Evolutionary conservation across 2,113 vertebrate species (phyloP).

Genomic region (Sceloporus tristichus): DNA sequence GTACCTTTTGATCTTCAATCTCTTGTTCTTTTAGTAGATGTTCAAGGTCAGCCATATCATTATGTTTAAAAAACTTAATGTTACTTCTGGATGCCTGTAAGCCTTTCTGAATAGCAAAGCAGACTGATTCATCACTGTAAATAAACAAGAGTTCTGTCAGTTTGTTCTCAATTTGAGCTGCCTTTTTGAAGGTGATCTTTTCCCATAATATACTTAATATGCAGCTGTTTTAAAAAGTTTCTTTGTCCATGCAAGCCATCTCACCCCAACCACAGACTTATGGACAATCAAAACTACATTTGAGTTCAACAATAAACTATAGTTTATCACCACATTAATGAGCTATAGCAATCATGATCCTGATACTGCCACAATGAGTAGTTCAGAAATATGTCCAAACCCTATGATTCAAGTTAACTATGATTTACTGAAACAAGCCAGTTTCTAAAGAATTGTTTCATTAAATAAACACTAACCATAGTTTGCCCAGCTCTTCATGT

Average conservation of each 20-base stretch:
- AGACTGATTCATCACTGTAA: conserved; percentile 92
- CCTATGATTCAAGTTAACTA: not conserved
- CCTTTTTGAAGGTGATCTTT: conserved; percentile 10
- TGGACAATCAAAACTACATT: not conserved
- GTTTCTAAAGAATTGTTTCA: not conserved
- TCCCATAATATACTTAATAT: not conserved
- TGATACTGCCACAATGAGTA: not conserved
- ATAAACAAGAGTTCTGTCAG: conserved; percentile 37
- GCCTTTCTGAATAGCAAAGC: conserved; percentile 98
- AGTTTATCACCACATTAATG: not conserved
- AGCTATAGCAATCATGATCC: not conserved
- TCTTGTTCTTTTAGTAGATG: conserved; percentile 93
- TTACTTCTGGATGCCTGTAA: conserved; percentile 95
- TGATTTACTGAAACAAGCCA: not conserved
- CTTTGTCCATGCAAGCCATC: not conserved
- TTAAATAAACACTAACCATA: not conserved
- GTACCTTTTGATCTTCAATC: conserved; percentile 94
- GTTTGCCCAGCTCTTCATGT: too few species aligned
- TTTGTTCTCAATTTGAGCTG: not conserved
- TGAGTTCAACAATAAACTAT: not conserved
- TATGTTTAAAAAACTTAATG: conserved; percentile 97
- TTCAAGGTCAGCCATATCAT: conserved; percentile 94
- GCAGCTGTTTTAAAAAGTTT: not conserved
- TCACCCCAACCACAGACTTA: not conserved
- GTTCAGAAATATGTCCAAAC: not conserved